phyloP scores from a whole-genome alignment of 2,888 invertebrate genomes.

The Caenorhabditis panamensis region DNA sequence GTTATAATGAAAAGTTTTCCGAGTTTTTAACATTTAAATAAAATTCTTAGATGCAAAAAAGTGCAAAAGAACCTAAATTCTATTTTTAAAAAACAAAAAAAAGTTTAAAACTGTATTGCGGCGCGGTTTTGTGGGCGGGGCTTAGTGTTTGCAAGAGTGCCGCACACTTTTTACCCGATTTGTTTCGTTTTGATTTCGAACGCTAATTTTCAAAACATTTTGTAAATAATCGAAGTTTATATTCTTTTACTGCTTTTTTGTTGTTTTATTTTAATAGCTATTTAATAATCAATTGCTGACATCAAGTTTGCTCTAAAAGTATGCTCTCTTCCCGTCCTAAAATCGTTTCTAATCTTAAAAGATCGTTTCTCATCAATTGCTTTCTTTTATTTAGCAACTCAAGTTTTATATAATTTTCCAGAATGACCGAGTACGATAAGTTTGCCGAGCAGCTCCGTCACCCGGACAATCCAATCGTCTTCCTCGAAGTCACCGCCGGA shows the following conservation, averaged over 20 bases:
- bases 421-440: slow-evolving; percentile 81
- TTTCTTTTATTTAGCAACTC: background rate
- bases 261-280: no score
- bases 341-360: no score
- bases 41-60: background rate
- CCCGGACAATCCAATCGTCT: slow-evolving; percentile 97
- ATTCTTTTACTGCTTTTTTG: no score
- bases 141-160: slow-evolving; percentile 12
- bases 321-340: no score
- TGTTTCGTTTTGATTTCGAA: slow-evolving; percentile 17
- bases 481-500: slow-evolving; percentile 97
- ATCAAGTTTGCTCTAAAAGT: no score
- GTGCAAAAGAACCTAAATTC: background rate
- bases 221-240: no score
- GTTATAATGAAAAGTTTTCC: slow-evolving; percentile 9
- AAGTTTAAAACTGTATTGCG: slow-evolving; percentile 12
- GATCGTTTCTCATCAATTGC: no score
- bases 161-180: slow-evolving; percentile 37
- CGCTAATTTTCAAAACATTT: background rate
- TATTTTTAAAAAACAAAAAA: slow-evolving; percentile 16
- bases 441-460: slow-evolving; percentile 83
- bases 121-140: slow-evolving; percentile 43
- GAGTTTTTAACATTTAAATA: background rate
- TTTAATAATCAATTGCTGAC: no score
- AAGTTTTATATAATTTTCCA: slow-evolving; percentile 23